Evolutionary conservation across 2,888 invertebrate species (phyloP).

Genomic region (Erebia ligea): DNA sequence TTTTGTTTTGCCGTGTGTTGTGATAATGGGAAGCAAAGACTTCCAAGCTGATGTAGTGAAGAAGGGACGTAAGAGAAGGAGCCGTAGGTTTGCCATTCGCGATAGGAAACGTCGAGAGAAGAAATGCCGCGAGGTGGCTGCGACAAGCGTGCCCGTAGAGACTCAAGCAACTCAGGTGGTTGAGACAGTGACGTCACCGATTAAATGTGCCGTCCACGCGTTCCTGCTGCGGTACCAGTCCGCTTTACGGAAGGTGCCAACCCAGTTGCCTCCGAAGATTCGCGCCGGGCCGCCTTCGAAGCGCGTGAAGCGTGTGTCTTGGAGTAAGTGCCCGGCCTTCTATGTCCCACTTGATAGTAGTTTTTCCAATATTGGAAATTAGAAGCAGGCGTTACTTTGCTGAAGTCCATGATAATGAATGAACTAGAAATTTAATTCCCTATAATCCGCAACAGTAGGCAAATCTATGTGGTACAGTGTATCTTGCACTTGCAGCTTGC

Average conservation of each 20-base stretch:
- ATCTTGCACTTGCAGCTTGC: too few species aligned
- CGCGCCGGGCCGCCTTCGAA: constrained; percentile 70
- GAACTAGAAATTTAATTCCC: too few species aligned
- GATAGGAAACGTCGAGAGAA: constrained; percentile 60
- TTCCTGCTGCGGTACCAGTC: constrained; percentile 71
- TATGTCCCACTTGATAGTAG: too few species aligned
- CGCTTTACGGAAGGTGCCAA: constrained; percentile 68
- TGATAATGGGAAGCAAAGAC: constrained; percentile 67
- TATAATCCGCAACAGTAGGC: too few species aligned
- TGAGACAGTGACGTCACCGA: constrained; percentile 54
- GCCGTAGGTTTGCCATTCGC: constrained; percentile 60
- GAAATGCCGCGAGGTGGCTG: constrained; percentile 44
- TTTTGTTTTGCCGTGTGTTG: constrained; percentile 58
- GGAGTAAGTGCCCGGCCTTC: constrained; percentile 65
- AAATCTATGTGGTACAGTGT: too few species aligned
- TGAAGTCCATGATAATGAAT: too few species aligned
- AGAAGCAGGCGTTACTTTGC: too few species aligned
- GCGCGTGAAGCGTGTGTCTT: constrained; percentile 74
- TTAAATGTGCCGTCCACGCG: constrained; percentile 72
- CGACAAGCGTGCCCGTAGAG: constrained; percentile 33
- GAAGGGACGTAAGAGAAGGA: constrained; percentile 53
- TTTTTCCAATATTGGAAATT: too few species aligned
- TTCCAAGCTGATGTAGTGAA: constrained; percentile 53
- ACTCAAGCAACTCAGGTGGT: constrained; percentile 37
- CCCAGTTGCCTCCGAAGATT: constrained; percentile 68